Evolutionary conservation across 2,888 invertebrate species (phyloP).

Genomic region (Archips xylosteana): DNA sequence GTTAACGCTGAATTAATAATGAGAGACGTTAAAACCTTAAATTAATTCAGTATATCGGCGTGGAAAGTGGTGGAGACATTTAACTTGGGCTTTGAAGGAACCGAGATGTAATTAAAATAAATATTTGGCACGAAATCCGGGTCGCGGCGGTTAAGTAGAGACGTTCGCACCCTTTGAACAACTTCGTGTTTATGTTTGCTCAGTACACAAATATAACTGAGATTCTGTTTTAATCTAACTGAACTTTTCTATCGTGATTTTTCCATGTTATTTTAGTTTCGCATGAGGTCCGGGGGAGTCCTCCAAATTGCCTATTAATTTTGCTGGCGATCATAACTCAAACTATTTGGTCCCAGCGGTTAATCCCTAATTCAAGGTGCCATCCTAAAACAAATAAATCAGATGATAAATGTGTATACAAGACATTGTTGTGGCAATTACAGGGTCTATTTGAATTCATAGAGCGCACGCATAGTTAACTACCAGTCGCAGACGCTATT

Average conservation of each 20-base stretch:
- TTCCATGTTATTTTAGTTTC: constrained; percentile 9
- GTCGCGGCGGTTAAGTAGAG: constrained; percentile 79
- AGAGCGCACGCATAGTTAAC: constrained; percentile 78
- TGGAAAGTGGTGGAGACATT: constrained; percentile 68
- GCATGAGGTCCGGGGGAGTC: not conserved
- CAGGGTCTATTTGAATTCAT: constrained; percentile 73
- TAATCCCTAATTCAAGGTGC: constrained; percentile 15
- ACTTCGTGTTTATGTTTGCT: constrained; percentile 83
- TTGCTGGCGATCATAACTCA: constrained; percentile 7
- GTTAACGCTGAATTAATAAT: constrained; percentile 40
- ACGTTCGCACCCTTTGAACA: constrained; percentile 83
- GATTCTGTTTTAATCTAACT: constrained; percentile 71
- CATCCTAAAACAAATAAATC: constrained; percentile 28
- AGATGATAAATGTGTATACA: constrained; percentile 45
- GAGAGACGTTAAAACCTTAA: constrained; percentile 45
- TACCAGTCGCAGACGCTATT: constrained; percentile 70
- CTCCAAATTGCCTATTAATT: constrained; percentile 15
- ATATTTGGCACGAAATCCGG: constrained; percentile 83
- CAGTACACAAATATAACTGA: constrained; percentile 81
- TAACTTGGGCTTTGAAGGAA: constrained; percentile 72
- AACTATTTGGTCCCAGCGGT: constrained; percentile 17
- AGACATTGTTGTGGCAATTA: constrained; percentile 64
- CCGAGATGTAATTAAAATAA: constrained; percentile 83
- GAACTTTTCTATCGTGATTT: constrained; percentile 28
- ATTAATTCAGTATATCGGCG: constrained; percentile 66